A percentile compares a stretch with the other conserved stretches of the same genome.
phyloP scores from a whole-genome alignment of 2,797 vertebrate genomes.

The Cuniculus paca region DNA sequence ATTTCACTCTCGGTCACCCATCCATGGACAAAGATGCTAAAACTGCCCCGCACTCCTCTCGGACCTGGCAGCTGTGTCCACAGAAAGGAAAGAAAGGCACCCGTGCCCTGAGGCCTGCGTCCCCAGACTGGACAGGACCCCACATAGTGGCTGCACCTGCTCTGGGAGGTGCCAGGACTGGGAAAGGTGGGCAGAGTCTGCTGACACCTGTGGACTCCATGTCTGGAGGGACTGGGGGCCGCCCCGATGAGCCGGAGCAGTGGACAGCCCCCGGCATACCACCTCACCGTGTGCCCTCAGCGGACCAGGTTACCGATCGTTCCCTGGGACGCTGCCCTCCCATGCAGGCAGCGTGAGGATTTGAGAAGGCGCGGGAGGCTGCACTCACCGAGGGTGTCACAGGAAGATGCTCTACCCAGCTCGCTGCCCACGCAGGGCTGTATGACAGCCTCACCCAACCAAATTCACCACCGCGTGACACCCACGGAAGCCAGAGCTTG shows the following conservation, averaged over 20 bases:
- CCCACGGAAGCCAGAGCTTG: not conserved
- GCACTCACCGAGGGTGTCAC: no score
- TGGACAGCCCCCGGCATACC: not conserved
- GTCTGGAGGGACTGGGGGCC: not conserved
- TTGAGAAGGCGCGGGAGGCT: not conserved
- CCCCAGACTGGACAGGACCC: not conserved
- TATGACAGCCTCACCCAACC: not conserved
- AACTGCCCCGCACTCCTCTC: fast-evolving
- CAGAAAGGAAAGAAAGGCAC: not conserved
- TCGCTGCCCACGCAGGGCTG: not conserved
- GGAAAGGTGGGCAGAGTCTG: not conserved
- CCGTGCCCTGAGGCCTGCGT: not conserved
- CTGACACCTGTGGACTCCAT: not conserved
- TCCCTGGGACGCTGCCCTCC: not conserved
- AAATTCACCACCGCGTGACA: not conserved
- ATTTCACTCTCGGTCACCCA: not conserved
- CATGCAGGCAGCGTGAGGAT: not conserved
- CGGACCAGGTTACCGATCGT: not conserved
- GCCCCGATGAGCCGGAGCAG: not conserved
- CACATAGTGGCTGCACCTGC: not conserved
- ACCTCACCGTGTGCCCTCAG: not conserved
- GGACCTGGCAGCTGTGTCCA: not conserved
- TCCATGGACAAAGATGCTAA: not conserved
- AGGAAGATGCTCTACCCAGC: not conserved
- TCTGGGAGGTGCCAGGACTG: not conserved